Evolutionary conservation across 2,797 vertebrate genomes (phyloP), one percentile per base, ranked within the genome.

Genomic region (Fistularia commersonii): DNA sequence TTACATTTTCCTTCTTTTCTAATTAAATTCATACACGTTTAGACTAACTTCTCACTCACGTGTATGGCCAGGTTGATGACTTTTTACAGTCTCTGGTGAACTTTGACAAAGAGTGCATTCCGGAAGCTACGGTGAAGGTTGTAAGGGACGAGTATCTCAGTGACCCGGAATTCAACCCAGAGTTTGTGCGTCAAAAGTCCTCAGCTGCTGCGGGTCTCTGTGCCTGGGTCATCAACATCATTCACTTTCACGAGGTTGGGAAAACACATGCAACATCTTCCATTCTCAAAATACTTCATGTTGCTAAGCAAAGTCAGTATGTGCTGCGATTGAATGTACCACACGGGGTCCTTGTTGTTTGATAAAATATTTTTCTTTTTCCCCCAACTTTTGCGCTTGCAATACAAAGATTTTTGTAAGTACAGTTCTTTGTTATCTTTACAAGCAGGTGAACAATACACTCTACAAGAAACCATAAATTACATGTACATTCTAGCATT

Each of bases 341-440:
- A 23, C 23, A 32, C 15, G 13, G 13, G 42, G 1, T 51, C 48
- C 33, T 50, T 54, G 4, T 50, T 54, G 4, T 38, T 51, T 66
- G 34, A 64, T 50, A 71, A 7, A 8, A 1, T 47, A 42, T 0
- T 60, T 57, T 57, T 64, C 67, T 88, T 84, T 87, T 87, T 81
- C 66, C 80, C 48, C 74, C 51, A 69, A 66, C 75, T 77, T 69
- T 80, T 78, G 64, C 55, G 81, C 60, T 76, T 76, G 75, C 69
- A 46, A 68, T 76, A 81, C 83, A 88, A 67, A 93, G 91, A 93
- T 91, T 32, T 89, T 90, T 91, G 92, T 90, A 88, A 90, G 89
- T 90, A 82, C 51, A 76, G 40, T 8, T 52, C n/a, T 3, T 8
- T 32, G 23, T 23, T 4, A 23, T 32, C 37, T 32, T 47, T 15